Evolutionary conservation across 1,140 invertebrate species (phyloP).

Genomic region (Plectrocnemia conspersa): DNA sequence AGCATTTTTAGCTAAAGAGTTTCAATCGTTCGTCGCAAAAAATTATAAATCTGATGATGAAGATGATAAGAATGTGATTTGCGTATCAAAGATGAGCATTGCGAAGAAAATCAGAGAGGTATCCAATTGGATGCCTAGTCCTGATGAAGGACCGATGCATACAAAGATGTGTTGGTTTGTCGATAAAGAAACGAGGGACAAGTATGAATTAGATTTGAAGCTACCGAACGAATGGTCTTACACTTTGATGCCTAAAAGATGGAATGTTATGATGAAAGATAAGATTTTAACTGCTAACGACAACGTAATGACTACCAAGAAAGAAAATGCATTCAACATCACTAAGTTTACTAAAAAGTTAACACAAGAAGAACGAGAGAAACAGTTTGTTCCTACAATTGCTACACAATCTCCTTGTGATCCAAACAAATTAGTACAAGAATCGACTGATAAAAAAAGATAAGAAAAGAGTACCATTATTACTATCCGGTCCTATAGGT

Average conservation of each 20-base stretch:
- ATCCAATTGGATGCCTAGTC: constrained; percentile 56
- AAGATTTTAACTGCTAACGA: too few species aligned
- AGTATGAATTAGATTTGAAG: constrained; percentile 55
- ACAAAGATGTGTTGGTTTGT: constrained; percentile 67
- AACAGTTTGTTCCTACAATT: constrained; percentile 39
- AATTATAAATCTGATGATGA: constrained; percentile 10
- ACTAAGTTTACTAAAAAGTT: constrained; percentile 52
- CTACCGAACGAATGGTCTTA: constrained; percentile 57
- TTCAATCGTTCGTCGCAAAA: constrained; percentile 54
- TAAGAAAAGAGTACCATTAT: constrained; percentile 22
- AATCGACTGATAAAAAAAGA: background rate
- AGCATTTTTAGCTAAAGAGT: constrained; percentile 60
- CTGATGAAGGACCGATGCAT: constrained; percentile 53
- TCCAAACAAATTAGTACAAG: constrained; percentile 10
- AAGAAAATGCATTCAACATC: constrained; percentile 43
- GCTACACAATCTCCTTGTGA: background rate
- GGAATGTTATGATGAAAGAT: constrained; percentile 26
- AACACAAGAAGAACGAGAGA: constrained; percentile 48
- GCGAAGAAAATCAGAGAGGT: constrained; percentile 56
- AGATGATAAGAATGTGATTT: background rate
- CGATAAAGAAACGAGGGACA: constrained; percentile 51
- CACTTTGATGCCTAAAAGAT: constrained; percentile 43
- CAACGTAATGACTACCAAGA: constrained; percentile 37
- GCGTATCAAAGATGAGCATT: constrained; percentile 49
- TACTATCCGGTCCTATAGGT: constrained; percentile 23